Base-by-base conservation (phyloP, 2,113 vertebrate species). In the Anolis carolinensis region DNA sequence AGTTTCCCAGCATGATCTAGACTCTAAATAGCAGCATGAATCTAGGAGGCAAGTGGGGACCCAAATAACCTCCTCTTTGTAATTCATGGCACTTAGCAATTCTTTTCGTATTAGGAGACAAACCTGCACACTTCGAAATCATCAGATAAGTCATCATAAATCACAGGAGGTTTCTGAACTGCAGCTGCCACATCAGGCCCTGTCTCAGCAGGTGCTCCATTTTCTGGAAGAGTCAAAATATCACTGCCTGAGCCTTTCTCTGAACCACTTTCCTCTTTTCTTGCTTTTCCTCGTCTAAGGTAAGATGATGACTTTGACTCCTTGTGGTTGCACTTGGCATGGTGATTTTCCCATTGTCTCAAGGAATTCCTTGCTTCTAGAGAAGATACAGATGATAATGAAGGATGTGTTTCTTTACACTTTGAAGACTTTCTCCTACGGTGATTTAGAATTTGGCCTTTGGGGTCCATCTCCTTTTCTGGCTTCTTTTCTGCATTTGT, bases 101-200 rank as follows among this genome's bases (percentile, higher is more conserved):
- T 83, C 34, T 62, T 87, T 78, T 67, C 85, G 52, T 71, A 84
- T 77, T 20, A 94, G 82, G 14, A 71, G 87, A 98, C 98, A 98
- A 92, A 99, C 98, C 98, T 99, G 98, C 98, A 99, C 67, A 96
- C 94, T 94, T 98, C 97, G 92, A 96, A 90, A 93, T 98, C 96
- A 94, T 96, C 96, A 95, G 94, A 94, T 89, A 86, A 94, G 32
- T 98, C 97, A 68, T 97, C 96, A 81, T 91, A 90, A 81, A 94
- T 87, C 87, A 84, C 87, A 88, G 94, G 89, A 91, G 90, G 79
- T 91, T 95, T 93, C 89, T 88, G 95, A 88, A 50, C 63, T 73
- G 86, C 86, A 20, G 68, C 83, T 23, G 79, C 87, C 88, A 84
- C 86, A 84, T 10, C 23, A 74, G 91, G 62, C 63, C 81, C 87